These are phyloP conservation scores for Leucoraja erinaceus DNA, from an alignment of 2,113 vertebrate species.

Conservation along the genomic window DNA sequence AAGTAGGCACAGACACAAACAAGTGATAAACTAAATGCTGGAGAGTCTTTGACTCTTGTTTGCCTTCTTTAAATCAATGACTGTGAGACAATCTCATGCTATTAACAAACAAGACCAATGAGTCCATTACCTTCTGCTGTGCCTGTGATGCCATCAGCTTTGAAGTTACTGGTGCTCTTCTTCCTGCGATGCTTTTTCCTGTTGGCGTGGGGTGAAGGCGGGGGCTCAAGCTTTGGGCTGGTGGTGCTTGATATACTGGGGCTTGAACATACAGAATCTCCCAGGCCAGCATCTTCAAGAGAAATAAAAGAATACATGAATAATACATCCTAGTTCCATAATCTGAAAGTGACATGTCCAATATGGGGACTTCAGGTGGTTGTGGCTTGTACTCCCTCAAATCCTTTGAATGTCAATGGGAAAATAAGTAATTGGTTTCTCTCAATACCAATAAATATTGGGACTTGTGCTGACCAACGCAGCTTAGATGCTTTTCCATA, in stretches of 20 bases:
- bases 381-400: background rate
- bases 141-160: conserved; percentile 82
- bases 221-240: conserved; percentile 91
- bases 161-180: conserved; percentile 98
- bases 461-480: background rate
- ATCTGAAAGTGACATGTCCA: background rate
- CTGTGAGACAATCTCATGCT: background rate
- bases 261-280: conserved; percentile 87
- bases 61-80: background rate
- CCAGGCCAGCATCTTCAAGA: conserved; percentile 76
- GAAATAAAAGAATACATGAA: background rate
- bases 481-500: too few relatives aligned
- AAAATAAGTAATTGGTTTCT: background rate
- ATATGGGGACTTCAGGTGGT: background rate
- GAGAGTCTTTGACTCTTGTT: background rate
- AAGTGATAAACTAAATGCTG: background rate
- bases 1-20: background rate
- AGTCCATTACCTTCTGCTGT: conserved; percentile 80
- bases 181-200: conserved; percentile 95
- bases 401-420: background rate
- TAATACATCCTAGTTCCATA: background rate
- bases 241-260: conserved; percentile 89
- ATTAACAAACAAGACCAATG: background rate
- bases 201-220: conserved; percentile 92
- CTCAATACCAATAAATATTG: background rate